These are phyloP conservation scores for Gambusia yucatana DNA, from an alignment of 2,797 vertebrate genomes.

Conservation along the genomic window DNA sequence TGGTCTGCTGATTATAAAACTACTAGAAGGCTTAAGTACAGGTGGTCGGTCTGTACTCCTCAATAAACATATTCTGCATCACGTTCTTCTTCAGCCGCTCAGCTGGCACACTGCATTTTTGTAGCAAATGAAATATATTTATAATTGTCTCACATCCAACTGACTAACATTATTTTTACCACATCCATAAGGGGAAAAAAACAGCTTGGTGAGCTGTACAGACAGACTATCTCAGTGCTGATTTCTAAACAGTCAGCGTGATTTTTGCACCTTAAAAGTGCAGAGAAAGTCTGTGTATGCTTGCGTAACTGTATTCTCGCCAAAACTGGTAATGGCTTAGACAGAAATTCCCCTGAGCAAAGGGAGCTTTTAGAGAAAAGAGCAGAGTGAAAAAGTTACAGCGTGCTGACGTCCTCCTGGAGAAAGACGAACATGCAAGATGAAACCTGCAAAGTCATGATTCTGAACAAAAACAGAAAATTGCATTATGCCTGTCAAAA, in stretches of 20 bases:
- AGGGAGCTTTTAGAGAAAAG: conserved; percentile 53
- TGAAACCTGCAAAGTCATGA: conserved; percentile 46
- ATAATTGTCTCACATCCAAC: conserved; percentile 5
- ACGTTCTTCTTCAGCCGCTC: background rate
- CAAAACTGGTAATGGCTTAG: conserved; percentile 59
- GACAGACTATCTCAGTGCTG: conserved; percentile 32
- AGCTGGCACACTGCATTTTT: background rate
- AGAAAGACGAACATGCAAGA: conserved; percentile 18
- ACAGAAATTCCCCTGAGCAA: conserved; percentile 62
- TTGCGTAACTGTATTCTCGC: conserved; percentile 50
- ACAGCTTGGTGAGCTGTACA: conserved; percentile 29
- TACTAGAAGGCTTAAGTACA: background rate
- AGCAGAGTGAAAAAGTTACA: conserved; percentile 22
- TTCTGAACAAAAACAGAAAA: conserved; percentile 35
- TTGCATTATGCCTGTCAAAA: conserved; percentile 25
- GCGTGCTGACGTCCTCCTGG: conserved; percentile 39
- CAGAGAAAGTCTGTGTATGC: conserved; percentile 33
- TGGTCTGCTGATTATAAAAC: background rate
- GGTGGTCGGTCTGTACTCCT: background rate
- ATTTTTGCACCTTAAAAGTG: conserved; percentile 59
- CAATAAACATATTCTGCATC: background rate
- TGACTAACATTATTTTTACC: conserved; percentile 13
- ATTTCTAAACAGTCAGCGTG: conserved; percentile 34
- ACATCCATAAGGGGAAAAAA: conserved; percentile 14
- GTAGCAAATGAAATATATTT: background rate